These are phyloP conservation scores for Zaprionus ornatus DNA, from an alignment of 1,140 invertebrate genomes.

Conservation along the genomic window DNA sequence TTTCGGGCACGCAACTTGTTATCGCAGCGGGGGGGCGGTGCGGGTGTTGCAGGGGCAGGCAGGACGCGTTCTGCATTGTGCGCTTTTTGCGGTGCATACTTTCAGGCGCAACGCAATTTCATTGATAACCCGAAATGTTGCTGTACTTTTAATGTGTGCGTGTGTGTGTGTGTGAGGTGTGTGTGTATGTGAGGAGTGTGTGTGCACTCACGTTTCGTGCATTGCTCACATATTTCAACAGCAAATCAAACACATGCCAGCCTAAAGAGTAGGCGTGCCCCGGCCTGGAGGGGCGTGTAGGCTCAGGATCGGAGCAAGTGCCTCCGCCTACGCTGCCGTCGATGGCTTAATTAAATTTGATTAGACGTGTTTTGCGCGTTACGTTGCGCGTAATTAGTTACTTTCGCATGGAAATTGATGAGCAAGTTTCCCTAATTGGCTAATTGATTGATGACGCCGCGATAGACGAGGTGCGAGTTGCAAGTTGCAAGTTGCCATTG, in stretches of 20 bases:
- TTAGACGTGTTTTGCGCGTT: slow-evolving; percentile 72
- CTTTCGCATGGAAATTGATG: slow-evolving; percentile 69
- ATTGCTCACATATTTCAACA: slow-evolving; percentile 64
- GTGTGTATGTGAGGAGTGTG: no score
- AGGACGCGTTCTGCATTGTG: slow-evolving; percentile 39
- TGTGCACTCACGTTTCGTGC: slow-evolving; percentile 54
- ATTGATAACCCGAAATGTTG: slow-evolving; percentile 67
- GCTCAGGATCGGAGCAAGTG: slow-evolving; percentile 37
- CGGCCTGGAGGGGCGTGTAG: neutral
- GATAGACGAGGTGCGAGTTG: neutral
- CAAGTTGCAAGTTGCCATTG: slow-evolving; percentile 33
- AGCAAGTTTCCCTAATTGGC: slow-evolving; percentile 71
- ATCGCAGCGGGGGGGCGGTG: neutral
- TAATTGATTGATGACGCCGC: slow-evolving; percentile 73
- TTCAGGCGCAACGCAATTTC: slow-evolving; percentile 69
- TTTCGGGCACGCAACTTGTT: slow-evolving; percentile 43
- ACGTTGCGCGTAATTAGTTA: slow-evolving; percentile 73
- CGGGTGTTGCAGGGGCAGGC: neutral
- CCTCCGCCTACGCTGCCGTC: slow-evolving; percentile 35
- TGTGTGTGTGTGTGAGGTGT: slow-evolving; percentile 3
- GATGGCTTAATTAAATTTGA: slow-evolving; percentile 82
- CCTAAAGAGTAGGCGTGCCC: slow-evolving; percentile 32
- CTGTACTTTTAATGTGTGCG: slow-evolving; percentile 23
- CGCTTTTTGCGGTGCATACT: slow-evolving; percentile 66
- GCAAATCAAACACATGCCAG: slow-evolving; percentile 72